Conservation (phyloP, 2,797 vertebrate genomes). For the Yasuhikotakia modesta region DNA sequence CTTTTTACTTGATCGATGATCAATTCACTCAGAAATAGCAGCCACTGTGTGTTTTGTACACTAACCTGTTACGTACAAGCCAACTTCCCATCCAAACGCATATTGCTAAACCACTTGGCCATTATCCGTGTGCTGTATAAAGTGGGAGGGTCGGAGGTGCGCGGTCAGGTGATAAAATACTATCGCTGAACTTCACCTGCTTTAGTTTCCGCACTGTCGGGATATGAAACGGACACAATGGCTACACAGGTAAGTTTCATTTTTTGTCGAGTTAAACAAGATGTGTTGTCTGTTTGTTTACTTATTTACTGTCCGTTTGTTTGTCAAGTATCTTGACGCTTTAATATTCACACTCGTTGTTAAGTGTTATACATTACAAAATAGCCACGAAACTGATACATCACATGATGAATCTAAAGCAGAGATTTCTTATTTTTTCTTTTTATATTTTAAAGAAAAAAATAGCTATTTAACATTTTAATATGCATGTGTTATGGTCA, state of each 20-base stretch:
- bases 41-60: neutral
- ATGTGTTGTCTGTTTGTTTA: neutral
- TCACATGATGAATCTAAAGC: too few relatives aligned
- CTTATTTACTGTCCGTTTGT: too few relatives aligned
- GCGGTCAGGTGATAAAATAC: slow-evolving; percentile 50
- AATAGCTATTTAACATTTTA: neutral
- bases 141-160: slow-evolving; percentile 28
- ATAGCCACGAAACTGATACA: too few relatives aligned
- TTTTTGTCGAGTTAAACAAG: neutral
- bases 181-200: slow-evolving; percentile 36
- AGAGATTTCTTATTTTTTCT: too few relatives aligned
- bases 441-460: neutral
- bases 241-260: slow-evolving; percentile 54
- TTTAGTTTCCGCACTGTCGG: slow-evolving; percentile 45
- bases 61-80: neutral
- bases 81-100: neutral
- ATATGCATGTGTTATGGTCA: neutral
- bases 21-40: neutral
- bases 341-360: too few relatives aligned
- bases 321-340: too few relatives aligned
- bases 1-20: neutral
- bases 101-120: neutral
- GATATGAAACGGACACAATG: slow-evolving; percentile 50
- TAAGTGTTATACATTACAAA: too few relatives aligned
- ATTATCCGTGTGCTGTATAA: too few relatives aligned